phyloP scores from a whole-genome alignment of 2,797 vertebrate genomes.

The Brotula barbata region DNA sequence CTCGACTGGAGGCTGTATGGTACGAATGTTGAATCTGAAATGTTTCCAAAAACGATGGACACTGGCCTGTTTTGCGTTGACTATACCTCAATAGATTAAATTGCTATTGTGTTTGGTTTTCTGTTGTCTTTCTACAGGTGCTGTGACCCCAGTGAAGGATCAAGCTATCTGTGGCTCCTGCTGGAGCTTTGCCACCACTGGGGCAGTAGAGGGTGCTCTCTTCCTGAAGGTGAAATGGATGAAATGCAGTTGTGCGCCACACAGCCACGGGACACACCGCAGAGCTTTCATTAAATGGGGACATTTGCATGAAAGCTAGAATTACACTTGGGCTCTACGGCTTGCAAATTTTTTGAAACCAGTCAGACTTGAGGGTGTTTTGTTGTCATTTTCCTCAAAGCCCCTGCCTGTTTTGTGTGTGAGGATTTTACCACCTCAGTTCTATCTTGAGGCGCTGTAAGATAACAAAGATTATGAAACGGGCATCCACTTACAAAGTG shows the following conservation, averaged over 20 bases:
- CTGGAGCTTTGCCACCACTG: constrained; percentile 83
- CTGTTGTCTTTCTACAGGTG: too few species aligned
- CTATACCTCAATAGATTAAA: too few species aligned
- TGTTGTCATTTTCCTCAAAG: too few species aligned
- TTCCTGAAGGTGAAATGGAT: constrained; percentile 79
- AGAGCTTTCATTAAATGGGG: constrained; percentile 2
- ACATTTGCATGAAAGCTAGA: not conserved
- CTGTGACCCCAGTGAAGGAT: constrained; percentile 81
- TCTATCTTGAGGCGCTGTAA: not conserved
- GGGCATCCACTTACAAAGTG: not conserved
- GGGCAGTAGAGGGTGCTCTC: constrained; percentile 83
- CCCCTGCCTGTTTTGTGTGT: too few species aligned
- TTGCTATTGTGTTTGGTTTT: too few species aligned
- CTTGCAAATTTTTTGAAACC: too few species aligned
- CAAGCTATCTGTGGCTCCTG: constrained; percentile 84
- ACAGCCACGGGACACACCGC: not conserved
- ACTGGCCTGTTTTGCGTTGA: too few species aligned
- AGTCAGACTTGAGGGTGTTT: too few species aligned
- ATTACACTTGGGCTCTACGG: too few species aligned
- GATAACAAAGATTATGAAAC: too few species aligned
- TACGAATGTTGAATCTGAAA: constrained; percentile 22
- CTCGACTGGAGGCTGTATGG: constrained; percentile 83
- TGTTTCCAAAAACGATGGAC: too few species aligned
- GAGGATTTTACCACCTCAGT: not conserved
- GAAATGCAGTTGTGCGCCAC: not conserved